Conservation (phyloP, 2,888 invertebrate species). For the Drosophila demipolita region DNA sequence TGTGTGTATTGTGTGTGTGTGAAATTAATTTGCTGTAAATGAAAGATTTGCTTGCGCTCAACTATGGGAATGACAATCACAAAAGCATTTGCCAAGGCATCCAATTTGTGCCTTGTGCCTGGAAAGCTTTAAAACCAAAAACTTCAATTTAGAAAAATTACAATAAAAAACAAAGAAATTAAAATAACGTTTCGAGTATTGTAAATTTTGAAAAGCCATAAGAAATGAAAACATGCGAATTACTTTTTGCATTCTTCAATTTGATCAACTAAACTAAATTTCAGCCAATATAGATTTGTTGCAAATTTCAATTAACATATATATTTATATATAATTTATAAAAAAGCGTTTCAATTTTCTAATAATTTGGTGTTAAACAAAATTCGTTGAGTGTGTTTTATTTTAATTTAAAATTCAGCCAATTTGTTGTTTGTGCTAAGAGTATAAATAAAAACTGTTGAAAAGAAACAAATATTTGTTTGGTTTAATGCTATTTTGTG, state of each 20-base stretch:
- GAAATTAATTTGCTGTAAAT: slow-evolving; percentile 46
- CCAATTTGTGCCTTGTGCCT: slow-evolving; percentile 18
- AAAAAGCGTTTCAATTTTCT: slow-evolving; percentile 58
- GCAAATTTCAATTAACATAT: slow-evolving; percentile 16
- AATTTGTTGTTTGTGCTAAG: slow-evolving; percentile 27
- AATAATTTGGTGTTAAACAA: slow-evolving; percentile 46
- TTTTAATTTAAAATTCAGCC: slow-evolving; percentile 31
- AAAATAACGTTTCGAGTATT: slow-evolving; percentile 22
- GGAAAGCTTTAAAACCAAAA: slow-evolving; percentile 26
- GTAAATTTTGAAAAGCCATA: slow-evolving; percentile 34
- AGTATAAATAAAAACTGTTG: slow-evolving; percentile 26
- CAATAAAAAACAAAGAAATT: slow-evolving; percentile 2
- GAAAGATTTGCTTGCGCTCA: slow-evolving; percentile 51
- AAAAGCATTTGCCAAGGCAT: slow-evolving; percentile 66
- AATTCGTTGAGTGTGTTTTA: slow-evolving; percentile 7
- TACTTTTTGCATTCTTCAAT: slow-evolving; percentile 39
- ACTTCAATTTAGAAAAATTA: slow-evolving; percentile 14
- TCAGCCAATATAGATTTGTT: slow-evolving; percentile 66
- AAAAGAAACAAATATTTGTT: slow-evolving; percentile 10
- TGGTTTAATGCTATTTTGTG: slow-evolving; percentile 23
- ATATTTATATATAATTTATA: slow-evolving; percentile 5
- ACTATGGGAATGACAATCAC: slow-evolving; percentile 60
- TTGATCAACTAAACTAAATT: slow-evolving; percentile 72
- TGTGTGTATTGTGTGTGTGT: slow-evolving; percentile 18
- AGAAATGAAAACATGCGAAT: slow-evolving; percentile 56